Base-by-base conservation (phyloP, 1,140 invertebrate genomes). In the Pteromalus puparum region DNA sequence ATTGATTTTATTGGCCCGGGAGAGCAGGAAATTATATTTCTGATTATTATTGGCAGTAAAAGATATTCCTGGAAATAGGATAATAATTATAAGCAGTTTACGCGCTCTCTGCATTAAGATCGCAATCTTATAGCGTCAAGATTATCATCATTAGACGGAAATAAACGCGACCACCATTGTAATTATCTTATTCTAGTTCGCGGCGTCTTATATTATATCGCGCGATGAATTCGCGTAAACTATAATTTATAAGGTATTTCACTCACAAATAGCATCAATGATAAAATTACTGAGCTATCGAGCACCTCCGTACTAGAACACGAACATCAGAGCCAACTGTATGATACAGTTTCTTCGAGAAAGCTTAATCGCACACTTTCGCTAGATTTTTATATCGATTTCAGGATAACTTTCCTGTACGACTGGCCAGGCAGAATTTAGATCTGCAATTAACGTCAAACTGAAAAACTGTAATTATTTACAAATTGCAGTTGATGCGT, bases 41-140 rank as follows among this genome's bases (percentile, higher is more conserved):
- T 67, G 38, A 84, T 76, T 30, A 81, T 83, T 75, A 80, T 83
- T 80, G 77, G 77, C 77, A 82, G 61, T 80, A 83, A 82, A 85
- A 79, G 79, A 79, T 78, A 85, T 78, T 78, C 79, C 70, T 65
- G 80, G 80, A 85, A 85, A 79, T 85, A 67, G 38, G 48, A 82
- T 77, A 82, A 78, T 82, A 84, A 84, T 84, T 84, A 79, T 72
- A 61, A 53, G 46, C 30, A 73, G 28, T 73, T 78, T 79, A 73
- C 68, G 76, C 46, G 38, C 68, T 42, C 48, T 73, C 28, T 30
- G 6, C 75, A 79, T 84, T 79, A 84, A 84, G 42, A 84, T 84
- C 46, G 13, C 42, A 42, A 84, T 84, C 82, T 73, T 79, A 79
- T 68, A 34, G 76, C 82, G 67, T 38, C 34, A 21, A 61, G 74